Evolutionary conservation across 2,797 vertebrate species (phyloP).

Genomic region (Synaphobranchus kaupii): DNA sequence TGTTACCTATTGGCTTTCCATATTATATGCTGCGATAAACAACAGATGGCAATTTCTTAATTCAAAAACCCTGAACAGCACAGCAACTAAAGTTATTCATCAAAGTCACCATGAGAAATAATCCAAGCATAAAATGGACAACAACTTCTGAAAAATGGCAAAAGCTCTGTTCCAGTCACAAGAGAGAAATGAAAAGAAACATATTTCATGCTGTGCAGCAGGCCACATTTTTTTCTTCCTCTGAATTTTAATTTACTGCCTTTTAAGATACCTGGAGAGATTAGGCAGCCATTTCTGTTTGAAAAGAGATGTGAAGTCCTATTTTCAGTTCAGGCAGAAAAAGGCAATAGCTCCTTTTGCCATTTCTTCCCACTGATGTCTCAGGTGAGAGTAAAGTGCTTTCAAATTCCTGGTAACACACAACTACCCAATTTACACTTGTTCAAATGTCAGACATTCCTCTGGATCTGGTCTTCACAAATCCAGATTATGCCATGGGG

Average conservation of each 20-base stretch:
- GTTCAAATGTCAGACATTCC: background rate
- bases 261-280: background rate
- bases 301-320: slow-evolving; percentile 1
- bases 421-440: background rate
- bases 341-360: background rate
- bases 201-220: background rate
- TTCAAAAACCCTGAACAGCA: background rate
- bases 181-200: background rate
- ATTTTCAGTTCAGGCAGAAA: background rate
- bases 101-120: background rate
- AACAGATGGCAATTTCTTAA: slow-evolving; percentile 8
- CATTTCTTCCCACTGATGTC: background rate
- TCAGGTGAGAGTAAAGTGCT: slow-evolving; percentile 13
- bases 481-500: background rate
- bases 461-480: background rate
- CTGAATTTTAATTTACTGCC: background rate
- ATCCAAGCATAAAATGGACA: background rate
- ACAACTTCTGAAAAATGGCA: background rate
- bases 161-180: background rate
- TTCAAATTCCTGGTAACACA: background rate
- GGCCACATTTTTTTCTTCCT: background rate
- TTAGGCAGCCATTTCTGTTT: background rate
- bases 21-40: background rate
- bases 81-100: background rate
- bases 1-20: background rate